These are phyloP conservation scores for Rissa tridactyla DNA, from an alignment of 2,113 vertebrate genomes.

Conservation along the genomic window DNA sequence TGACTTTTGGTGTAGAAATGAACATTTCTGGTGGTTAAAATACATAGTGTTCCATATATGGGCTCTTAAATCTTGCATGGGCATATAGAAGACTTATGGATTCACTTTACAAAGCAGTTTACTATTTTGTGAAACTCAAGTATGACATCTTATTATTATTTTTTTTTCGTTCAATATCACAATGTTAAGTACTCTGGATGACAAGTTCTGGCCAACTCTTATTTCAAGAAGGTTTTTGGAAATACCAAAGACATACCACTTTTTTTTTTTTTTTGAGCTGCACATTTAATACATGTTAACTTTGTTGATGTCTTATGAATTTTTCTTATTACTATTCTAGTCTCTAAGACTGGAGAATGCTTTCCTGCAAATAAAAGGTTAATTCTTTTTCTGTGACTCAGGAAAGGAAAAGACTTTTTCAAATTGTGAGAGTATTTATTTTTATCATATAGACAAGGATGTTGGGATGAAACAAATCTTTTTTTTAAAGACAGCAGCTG, in stretches of 20 bases:
- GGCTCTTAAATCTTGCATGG: neutral
- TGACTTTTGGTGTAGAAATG: neutral
- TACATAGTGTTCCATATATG: neutral
- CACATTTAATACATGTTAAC: neutral
- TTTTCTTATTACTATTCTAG: neutral
- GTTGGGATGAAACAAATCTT: slow-evolving; percentile 12
- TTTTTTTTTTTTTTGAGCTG: neutral
- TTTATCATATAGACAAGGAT: neutral
- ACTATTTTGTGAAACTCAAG: neutral
- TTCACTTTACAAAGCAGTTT: neutral
- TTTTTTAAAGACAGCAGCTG: slow-evolving; percentile 34
- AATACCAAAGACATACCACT: accelerated
- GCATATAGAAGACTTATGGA: neutral
- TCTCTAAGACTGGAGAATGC: neutral
- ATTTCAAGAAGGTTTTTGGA: neutral
- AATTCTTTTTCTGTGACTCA: neutral
- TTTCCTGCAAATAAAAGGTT: neutral
- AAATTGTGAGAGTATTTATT: slow-evolving; percentile 39
- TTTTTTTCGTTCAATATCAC: neutral
- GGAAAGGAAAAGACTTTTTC: slow-evolving; percentile 2
- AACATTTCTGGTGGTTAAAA: neutral
- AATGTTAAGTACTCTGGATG: neutral
- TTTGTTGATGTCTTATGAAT: neutral
- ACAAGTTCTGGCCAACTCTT: neutral
- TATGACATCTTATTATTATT: neutral